Conservation (phyloP, 2,113 vertebrate genomes). For the Cebus imitator region DNA sequence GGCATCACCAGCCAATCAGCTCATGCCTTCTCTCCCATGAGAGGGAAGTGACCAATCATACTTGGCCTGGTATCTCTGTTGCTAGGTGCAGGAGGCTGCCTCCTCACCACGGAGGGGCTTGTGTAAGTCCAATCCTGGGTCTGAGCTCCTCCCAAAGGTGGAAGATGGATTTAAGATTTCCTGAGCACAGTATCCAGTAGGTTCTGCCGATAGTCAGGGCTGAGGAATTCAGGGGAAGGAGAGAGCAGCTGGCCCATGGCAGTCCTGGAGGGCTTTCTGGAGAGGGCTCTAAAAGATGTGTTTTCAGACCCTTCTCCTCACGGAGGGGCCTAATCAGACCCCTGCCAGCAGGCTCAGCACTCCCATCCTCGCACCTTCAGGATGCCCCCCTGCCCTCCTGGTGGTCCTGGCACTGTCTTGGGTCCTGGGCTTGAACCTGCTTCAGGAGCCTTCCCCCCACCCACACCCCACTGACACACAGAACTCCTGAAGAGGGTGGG, state of each 20-base stretch:
- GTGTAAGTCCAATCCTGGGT: neutral
- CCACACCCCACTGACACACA: neutral
- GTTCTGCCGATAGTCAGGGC: neutral
- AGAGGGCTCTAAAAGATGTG: neutral
- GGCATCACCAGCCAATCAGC: conserved; percentile 37
- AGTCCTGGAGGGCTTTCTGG: neutral
- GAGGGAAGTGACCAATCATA: conserved; percentile 39
- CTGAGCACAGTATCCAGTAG: neutral
- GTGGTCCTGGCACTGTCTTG: neutral
- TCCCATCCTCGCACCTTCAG: neutral
- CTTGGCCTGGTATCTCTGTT: neutral
- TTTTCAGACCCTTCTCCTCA: neutral
- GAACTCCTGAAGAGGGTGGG: neutral
- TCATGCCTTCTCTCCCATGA: neutral
- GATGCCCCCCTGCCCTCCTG: neutral
- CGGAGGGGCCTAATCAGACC: neutral
- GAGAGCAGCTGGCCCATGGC: neutral
- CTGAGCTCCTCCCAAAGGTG: neutral
- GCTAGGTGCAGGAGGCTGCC: conserved; percentile 31
- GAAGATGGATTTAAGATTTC: conserved; percentile 1
- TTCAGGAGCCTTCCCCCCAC: neutral
- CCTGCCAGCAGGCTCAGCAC: neutral
- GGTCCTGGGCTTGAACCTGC: neutral
- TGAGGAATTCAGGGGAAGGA: neutral
- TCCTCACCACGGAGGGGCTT: neutral